These are phyloP conservation scores for Drosophila athabasca DNA, from an alignment of 1,140 invertebrate genomes.

Conservation along the genomic window DNA sequence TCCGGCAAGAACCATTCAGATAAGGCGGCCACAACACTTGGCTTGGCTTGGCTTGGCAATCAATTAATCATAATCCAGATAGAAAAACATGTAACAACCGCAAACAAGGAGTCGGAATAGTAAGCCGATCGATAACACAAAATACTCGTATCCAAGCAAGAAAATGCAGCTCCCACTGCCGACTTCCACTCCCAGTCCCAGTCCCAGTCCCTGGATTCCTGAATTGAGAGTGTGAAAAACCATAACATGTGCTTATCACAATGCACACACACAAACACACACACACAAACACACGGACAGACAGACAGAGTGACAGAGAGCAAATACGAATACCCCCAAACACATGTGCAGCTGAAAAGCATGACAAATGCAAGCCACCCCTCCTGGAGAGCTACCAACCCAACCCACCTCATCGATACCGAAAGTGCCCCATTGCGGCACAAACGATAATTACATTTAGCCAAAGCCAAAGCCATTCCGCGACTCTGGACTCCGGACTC, in stretches of 20 bases:
- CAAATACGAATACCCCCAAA: not conserved
- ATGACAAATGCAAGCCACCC: slow-evolving; percentile 72
- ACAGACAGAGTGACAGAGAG: slow-evolving; percentile 2
- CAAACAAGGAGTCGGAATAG: slow-evolving; percentile 55
- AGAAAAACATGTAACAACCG: slow-evolving; percentile 68
- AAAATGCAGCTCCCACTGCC: slow-evolving; percentile 12
- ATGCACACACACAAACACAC: slow-evolving; percentile 23
- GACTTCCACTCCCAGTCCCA: no score
- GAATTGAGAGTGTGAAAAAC: slow-evolving; percentile 64
- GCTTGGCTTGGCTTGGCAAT: slow-evolving; percentile 58
- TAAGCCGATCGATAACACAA: slow-evolving; percentile 63
- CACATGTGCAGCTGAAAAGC: slow-evolving; percentile 67
- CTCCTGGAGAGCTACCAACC: slow-evolving; percentile 7
- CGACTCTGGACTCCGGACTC: slow-evolving; percentile 3
- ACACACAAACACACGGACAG: slow-evolving; percentile 2
- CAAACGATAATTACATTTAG: slow-evolving; percentile 76
- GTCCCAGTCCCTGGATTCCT: not conserved
- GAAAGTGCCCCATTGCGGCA: slow-evolving; percentile 75
- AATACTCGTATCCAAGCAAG: slow-evolving; percentile 38
- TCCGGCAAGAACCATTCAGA: slow-evolving; percentile 33
- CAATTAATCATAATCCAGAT: slow-evolving; percentile 79
- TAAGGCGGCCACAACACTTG: slow-evolving; percentile 40
- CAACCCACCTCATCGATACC: slow-evolving; percentile 60
- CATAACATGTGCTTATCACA: slow-evolving; percentile 80
- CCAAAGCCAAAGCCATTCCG: slow-evolving; percentile 18